These are phyloP conservation scores for Cancer borealis DNA, from an alignment of 2,888 invertebrate species.

Conservation along the genomic window DNA sequence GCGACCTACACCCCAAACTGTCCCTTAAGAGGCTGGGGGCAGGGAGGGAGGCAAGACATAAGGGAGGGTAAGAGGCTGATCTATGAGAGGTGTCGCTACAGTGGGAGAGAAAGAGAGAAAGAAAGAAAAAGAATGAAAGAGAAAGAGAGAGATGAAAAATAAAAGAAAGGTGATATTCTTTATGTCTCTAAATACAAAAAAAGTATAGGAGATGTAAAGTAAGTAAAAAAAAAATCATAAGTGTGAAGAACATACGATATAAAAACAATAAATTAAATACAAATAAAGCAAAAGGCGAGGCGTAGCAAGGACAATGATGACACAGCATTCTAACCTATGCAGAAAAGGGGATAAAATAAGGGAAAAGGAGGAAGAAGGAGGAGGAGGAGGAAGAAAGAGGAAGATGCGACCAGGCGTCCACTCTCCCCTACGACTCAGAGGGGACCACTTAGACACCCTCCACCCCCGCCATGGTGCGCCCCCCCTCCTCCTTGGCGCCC, in stretches of 20 bases:
- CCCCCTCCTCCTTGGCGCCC: neutral
- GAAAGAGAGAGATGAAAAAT: neutral
- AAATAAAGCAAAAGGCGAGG: too few relatives aligned
- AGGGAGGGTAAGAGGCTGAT: constrained; percentile 30
- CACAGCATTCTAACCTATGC: neutral
- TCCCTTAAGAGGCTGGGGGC: constrained; percentile 55
- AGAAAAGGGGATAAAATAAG: neutral
- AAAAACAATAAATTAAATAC: too few relatives aligned
- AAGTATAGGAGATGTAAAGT: neutral
- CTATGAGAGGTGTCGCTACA: constrained; percentile 47
- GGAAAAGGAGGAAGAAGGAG: neutral
- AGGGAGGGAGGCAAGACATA: neutral
- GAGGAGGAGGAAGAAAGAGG: neutral
- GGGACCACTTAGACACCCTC: constrained; percentile 51
- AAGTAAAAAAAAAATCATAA: neutral
- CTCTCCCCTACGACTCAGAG: constrained; percentile 46
- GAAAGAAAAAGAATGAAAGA: too few relatives aligned
- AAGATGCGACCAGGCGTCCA: constrained; percentile 1
- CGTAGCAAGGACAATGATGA: neutral
- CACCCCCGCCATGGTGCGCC: neutral
- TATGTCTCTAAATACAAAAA: neutral
- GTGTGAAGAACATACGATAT: too few relatives aligned
- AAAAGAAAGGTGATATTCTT: neutral
- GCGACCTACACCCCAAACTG: constrained; percentile 61
- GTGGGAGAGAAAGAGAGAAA: neutral